A percentile compares a stretch with the other conserved stretches of the same genome.
Evolutionary conservation across 2,113 vertebrate species (phyloP).

Genomic region (Canis aureus): DNA sequence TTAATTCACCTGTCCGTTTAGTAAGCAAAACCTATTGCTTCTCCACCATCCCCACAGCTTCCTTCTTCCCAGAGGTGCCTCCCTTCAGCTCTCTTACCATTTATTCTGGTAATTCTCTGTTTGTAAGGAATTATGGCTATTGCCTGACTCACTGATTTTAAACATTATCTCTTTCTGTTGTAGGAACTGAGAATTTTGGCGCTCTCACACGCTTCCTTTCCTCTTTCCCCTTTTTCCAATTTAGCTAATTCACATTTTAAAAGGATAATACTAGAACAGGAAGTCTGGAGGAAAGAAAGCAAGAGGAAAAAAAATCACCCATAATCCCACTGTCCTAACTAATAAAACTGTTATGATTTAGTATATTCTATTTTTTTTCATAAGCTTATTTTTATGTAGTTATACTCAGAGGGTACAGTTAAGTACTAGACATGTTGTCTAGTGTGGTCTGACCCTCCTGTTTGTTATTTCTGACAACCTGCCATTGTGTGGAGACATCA

Average conservation of each 20-base stretch:
- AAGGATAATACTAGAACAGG: background rate
- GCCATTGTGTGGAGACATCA: background rate
- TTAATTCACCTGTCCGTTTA: background rate
- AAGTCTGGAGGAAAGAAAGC: background rate
- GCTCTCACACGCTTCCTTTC: background rate
- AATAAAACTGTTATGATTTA: background rate
- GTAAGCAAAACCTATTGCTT: background rate
- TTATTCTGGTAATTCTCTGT: background rate
- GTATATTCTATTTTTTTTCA: conserved; percentile 1
- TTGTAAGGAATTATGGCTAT: background rate
- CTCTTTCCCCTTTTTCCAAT: background rate
- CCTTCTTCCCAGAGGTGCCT: background rate
- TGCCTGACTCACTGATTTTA: background rate
- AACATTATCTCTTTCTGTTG: background rate
- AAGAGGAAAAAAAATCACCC: background rate
- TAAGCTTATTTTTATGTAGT: background rate
- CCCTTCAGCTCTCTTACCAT: background rate
- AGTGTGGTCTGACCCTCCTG: background rate
- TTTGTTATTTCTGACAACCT: conserved; percentile 13
- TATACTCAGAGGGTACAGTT: background rate
- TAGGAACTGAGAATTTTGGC: conserved; percentile 21
- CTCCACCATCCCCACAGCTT: background rate
- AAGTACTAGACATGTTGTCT: background rate
- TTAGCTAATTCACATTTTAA: background rate
- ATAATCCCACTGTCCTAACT: background rate